These are phyloP conservation scores for Oopsacas minuta DNA, from an alignment of 37 sponge, comb jelly and placozoan species.

Conservation along the genomic window DNA sequence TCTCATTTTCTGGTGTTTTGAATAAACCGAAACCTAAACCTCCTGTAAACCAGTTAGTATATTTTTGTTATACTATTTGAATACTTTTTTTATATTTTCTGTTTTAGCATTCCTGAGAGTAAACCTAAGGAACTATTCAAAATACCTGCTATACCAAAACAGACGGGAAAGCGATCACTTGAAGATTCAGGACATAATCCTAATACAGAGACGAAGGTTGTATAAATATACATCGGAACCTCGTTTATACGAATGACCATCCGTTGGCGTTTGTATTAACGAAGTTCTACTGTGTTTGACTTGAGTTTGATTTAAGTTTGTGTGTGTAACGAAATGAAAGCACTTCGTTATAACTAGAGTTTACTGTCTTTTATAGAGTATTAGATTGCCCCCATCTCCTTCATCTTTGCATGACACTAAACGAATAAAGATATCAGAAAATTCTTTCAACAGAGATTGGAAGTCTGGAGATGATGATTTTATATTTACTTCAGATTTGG, in stretches of 20 bases:
- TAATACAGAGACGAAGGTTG: neutral
- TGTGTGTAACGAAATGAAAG: too few relatives aligned
- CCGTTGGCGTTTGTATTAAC: too few relatives aligned
- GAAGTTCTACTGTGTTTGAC: too few relatives aligned
- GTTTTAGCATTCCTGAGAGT: neutral
- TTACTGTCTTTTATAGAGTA: neutral
- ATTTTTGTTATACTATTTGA: too few relatives aligned
- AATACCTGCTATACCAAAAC: neutral
- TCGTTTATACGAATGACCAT: too few relatives aligned
- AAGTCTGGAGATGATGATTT: neutral
- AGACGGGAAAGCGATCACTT: constrained; percentile 13
- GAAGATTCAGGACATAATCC: neutral
- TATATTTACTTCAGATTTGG: neutral
- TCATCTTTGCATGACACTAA: neutral
- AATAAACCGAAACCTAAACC: neutral
- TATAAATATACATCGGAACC: too few relatives aligned
- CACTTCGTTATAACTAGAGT: neutral
- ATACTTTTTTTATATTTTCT: neutral
- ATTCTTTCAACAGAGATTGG: neutral
- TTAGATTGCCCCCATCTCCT: neutral
- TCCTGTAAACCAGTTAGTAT: too few relatives aligned
- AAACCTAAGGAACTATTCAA: neutral
- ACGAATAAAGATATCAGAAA: neutral
- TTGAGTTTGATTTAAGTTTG: too few relatives aligned
- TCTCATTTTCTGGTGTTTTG: neutral